Evolutionary conservation across 2,888 invertebrate species (phyloP).

Genomic region (Microplitis deprimator): DNA sequence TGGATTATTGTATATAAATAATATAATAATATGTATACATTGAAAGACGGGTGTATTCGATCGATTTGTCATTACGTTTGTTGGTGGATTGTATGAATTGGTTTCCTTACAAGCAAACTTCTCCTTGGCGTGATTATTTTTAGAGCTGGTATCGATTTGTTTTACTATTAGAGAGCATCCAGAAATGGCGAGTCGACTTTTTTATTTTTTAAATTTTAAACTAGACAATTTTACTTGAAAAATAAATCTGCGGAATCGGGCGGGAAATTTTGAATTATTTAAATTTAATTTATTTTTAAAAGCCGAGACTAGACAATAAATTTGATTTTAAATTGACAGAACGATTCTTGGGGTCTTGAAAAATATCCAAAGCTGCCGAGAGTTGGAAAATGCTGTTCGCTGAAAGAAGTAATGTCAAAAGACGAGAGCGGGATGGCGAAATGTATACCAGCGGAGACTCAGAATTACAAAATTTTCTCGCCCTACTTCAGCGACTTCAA

Average conservation of each 20-base stretch:
- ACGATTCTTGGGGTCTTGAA: conserved; percentile 49
- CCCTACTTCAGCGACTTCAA: conserved; percentile 75
- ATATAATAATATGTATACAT: background rate
- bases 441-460: conserved; percentile 48
- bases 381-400: conserved; percentile 64
- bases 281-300: background rate
- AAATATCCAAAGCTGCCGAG: conserved; percentile 54
- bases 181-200: background rate
- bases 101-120: conserved; percentile 3
- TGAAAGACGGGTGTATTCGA: background rate
- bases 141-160: conserved; percentile 35
- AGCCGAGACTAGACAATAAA: background rate
- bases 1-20: background rate
- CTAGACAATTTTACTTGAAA: background rate
- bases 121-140: conserved; percentile 38
- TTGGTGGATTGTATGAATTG: background rate
- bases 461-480: conserved; percentile 68
- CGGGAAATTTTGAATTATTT: too few relatives aligned
- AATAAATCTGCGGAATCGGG: too few relatives aligned
- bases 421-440: conserved; percentile 39
- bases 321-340: conserved; percentile 49
- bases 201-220: background rate
- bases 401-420: conserved; percentile 55
- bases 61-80: background rate
- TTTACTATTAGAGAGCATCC: conserved; percentile 5